Percentiles rank a stretch among this genome's conserved stretches.
These are phyloP conservation scores for Pseudococcus jackbeardsleyi DNA, from an alignment of 2,888 invertebrate genomes.

Conservation along the genomic window DNA sequence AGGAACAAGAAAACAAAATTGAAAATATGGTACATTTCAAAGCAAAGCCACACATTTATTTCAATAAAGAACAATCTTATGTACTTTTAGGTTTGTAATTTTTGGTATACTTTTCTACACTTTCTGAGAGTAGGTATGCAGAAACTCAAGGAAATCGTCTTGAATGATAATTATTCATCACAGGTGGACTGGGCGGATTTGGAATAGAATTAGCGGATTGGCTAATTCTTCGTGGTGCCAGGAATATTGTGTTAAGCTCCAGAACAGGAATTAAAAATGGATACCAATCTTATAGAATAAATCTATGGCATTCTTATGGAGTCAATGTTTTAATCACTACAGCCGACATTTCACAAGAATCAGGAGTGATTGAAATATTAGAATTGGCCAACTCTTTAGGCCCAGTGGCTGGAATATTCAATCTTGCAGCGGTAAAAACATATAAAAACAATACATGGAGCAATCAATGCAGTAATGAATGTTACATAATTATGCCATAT, in stretches of 20 bases:
- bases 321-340: slow-evolving; percentile 78
- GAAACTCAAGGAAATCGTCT: no score
- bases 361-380: slow-evolving; percentile 80
- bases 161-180: neutral
- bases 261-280: slow-evolving; percentile 74
- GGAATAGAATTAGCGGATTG: slow-evolving; percentile 75
- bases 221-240: slow-evolving; percentile 74
- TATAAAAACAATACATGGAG: slow-evolving; percentile 64
- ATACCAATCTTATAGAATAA: slow-evolving; percentile 73
- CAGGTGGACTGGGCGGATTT: slow-evolving; percentile 76
- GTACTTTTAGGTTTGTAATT: slow-evolving; percentile 73
- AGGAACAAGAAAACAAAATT: slow-evolving; percentile 70
- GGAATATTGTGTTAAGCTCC: slow-evolving; percentile 73
- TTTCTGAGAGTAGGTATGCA: no score
- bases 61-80: slow-evolving; percentile 71
- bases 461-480: neutral
- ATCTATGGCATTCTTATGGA: slow-evolving; percentile 79
- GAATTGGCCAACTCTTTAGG: slow-evolving; percentile 76
- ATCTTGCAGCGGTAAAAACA: slow-evolving; percentile 81
- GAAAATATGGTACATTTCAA: slow-evolving; percentile 67
- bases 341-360: slow-evolving; percentile 78
- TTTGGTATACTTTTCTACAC: no score
- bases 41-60: slow-evolving; percentile 72
- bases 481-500: neutral
- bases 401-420: slow-evolving; percentile 87